Evolutionary conservation across 2,113 vertebrate genomes (phyloP).

Genomic region (Ondatra zibethicus): DNA sequence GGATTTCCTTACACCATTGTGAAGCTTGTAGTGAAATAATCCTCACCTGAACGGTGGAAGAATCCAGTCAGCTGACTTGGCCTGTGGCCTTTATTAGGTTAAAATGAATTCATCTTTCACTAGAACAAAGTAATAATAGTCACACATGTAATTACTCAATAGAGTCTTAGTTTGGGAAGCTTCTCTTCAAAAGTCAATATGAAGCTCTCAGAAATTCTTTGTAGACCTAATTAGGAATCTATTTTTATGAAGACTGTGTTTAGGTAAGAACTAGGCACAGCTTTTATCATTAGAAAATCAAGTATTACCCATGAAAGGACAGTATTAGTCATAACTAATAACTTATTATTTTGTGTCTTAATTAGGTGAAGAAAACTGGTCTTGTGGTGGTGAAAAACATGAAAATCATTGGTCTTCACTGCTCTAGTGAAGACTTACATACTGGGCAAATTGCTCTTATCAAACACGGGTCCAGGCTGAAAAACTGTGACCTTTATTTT

Average conservation of each 20-base stretch:
- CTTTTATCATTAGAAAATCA: slow-evolving; percentile 56
- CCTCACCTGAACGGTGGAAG: neutral
- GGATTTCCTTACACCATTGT: neutral
- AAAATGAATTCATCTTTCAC: slow-evolving; percentile 35
- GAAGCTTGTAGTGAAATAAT: slow-evolving; percentile 12
- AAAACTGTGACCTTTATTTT: slow-evolving; percentile 95
- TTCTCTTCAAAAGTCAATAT: slow-evolving; percentile 53
- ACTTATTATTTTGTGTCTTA: slow-evolving; percentile 68
- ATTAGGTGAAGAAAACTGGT: slow-evolving; percentile 90
- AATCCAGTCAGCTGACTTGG: neutral
- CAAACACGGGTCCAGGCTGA: slow-evolving; percentile 91
- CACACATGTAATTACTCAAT: slow-evolving; percentile 30
- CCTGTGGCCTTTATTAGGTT: slow-evolving; percentile 21
- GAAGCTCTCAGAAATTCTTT: slow-evolving; percentile 25
- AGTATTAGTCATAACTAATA: slow-evolving; percentile 57
- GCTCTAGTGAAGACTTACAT: slow-evolving; percentile 94
- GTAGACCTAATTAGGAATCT: slow-evolving; percentile 27
- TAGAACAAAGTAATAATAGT: slow-evolving; percentile 11
- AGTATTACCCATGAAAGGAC: slow-evolving; percentile 7
- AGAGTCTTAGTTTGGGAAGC: slow-evolving; percentile 41
- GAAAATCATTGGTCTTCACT: slow-evolving; percentile 94
- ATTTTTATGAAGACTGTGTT: slow-evolving; percentile 36
- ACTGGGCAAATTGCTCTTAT: slow-evolving; percentile 96
- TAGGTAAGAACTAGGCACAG: slow-evolving; percentile 42
- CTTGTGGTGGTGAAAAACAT: slow-evolving; percentile 94